Base-by-base conservation (phyloP, 2,797 vertebrate genomes). In the Xenentodon cancila region DNA sequence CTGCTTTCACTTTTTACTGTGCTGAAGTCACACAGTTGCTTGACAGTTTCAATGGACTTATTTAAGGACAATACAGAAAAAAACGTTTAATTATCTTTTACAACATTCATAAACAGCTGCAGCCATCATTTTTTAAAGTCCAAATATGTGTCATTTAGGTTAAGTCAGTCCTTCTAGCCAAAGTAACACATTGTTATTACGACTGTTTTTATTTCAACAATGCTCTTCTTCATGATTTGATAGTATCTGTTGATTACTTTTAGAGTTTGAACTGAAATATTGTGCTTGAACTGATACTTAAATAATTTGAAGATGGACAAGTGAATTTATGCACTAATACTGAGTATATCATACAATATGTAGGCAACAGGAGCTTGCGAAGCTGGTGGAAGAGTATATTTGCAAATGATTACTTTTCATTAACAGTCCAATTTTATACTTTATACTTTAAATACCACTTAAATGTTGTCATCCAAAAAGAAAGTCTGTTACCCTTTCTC, bases 1-100 rank as follows among this genome's bases (percentile, higher is more conserved):
- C 60, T 46, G 66, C 70, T 53, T 27, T 64, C 56, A 44, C 53
- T 19, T 78, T 87, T 88, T 89, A 89, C 68, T 8, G 72, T 91
- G 87, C 65, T 75, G 72, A 78, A 86, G 71, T 47, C 48, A 58
- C 27, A 19, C 45, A 5, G 53, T 44, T 30, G 47, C 83, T 85
- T 71, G 81, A 72, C 45, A 56, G 72, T 80, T 84, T 77, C 64
- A 77, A 71, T 70, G 62, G 69, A 65, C 61, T 45, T 71, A 22
- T 64, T 67, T 3, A 21, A 44, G 53, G 52, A 59, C 71, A 79
- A 80, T 59, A 59, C 18, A 60, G 46, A 17, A 20, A 65, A 73
- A 66, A 20, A 6, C 42, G 17, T 71, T 75, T 79, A 30, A 75
- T 74, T 80, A 60, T 76, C 64, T 77, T 89, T 84, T 84, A 88